phyloP scores from a whole-genome alignment of 2,888 invertebrate genomes.

The Hecatera dysodea region DNA sequence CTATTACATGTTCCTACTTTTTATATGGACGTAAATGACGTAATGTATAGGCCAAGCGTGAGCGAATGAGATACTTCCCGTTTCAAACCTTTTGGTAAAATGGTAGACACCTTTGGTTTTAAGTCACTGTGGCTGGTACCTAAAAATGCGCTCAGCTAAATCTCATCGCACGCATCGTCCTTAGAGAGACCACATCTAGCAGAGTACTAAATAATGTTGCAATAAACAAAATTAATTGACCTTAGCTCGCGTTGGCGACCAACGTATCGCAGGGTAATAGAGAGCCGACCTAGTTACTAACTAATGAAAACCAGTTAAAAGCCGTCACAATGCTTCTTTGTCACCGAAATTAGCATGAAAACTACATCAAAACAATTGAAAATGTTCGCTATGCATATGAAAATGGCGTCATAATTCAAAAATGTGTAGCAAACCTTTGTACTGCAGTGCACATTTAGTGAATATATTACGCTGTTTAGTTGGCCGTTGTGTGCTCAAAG shows the following conservation, averaged over 20 bases:
- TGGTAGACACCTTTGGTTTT: background rate
- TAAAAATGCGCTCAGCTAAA: background rate
- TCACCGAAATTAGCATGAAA: conserved; percentile 54
- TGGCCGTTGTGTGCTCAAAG: conserved; percentile 40
- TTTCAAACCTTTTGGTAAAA: no score
- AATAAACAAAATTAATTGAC: conserved; percentile 17
- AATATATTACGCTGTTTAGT: conserved; percentile 52
- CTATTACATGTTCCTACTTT: no score
- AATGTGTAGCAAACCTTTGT: conserved; percentile 45
- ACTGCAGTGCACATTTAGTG: conserved; percentile 40
- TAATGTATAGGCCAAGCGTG: no score
- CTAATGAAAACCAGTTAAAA: conserved; percentile 27
- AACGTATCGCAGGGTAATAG: conserved; percentile 19
- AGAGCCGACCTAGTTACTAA: conserved; percentile 18
- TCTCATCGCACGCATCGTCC: background rate
- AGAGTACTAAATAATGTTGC: conserved; percentile 30
- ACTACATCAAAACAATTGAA: conserved; percentile 58
- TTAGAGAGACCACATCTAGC: conserved; percentile 6
- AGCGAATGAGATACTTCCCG: no score
- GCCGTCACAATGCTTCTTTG: conserved; percentile 35
- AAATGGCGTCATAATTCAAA: conserved; percentile 54
- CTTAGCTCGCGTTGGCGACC: background rate
- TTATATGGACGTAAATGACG: no score
- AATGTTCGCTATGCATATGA: conserved; percentile 36
- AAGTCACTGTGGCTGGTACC: background rate